Base-by-base conservation (phyloP, 2,888 invertebrate species). In the Limenitis camilla region DNA sequence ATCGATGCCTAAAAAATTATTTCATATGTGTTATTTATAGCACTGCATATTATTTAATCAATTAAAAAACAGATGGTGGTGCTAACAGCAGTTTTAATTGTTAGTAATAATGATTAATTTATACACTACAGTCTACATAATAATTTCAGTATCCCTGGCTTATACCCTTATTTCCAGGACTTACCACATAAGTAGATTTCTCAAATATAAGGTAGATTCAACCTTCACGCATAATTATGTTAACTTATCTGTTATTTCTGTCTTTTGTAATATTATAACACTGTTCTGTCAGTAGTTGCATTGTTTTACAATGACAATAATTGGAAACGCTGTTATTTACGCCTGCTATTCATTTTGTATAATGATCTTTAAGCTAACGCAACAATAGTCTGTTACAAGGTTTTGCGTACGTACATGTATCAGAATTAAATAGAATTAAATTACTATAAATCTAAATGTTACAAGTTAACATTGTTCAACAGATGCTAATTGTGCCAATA, bases 291-390 rank as follows among this genome's bases (percentile, higher is more conserved):
- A 40, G 38, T 27, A 27, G 27, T 40, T 11, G 5, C 28, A 44
- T 27, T 44, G 49, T 44, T 48, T 45, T 39, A 46, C 48, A 40
- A 46, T 40, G 49, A 56, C 42, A 53, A 48, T 33, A 41, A 55
- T 56, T 42, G 51, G 39, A 40, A 46, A 52, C 49, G 55, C 43
- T 55, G 70, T 79, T 75, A 78, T 70, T 75, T 75, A 74, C 66
- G 71, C 65, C 68, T 70, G 74, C 75, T 68, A 76, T 79, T 76
- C 78, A 71, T 78, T 80, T 79, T 73, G 78, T 76, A 80, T 81
- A 81, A 81, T 76, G 74, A 71, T 75, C 71, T 75, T 75, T 72
- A 70, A 71, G 71, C 63, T 68, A 71, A 68, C 68, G 66, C 67
- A 74, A 76, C 74, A 75, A 76, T 76, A 66, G 74, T 67, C 66